Evolutionary conservation across 2,113 vertebrate species (phyloP).

Genomic region (Telmatochromis sp.): DNA sequence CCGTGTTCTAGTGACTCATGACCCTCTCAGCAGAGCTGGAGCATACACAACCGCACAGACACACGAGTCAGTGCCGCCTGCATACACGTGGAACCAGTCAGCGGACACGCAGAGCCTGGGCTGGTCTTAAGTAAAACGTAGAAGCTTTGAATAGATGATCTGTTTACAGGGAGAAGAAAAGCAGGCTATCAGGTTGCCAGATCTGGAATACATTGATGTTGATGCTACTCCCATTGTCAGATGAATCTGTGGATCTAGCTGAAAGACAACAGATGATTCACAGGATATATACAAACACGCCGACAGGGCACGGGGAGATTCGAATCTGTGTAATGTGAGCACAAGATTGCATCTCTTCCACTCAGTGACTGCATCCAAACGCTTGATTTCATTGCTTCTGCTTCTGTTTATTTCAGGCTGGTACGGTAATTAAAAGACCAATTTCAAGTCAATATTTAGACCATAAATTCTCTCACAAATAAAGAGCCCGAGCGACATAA

Average conservation of each 20-base stretch:
- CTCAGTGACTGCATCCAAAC: neutral
- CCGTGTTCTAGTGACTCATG: conserved; percentile 54
- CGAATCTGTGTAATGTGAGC: neutral
- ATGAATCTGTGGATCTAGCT: conserved; percentile 50
- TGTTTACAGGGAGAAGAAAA: conserved; percentile 69
- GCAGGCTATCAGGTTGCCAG: conserved; percentile 56
- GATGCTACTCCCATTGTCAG: conserved; percentile 56
- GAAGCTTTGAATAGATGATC: conserved; percentile 67
- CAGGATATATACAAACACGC: conserved; percentile 1
- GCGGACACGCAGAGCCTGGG: conserved; percentile 39
- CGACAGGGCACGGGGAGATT: neutral
- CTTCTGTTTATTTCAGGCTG: neutral
- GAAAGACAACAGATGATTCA: conserved; percentile 60
- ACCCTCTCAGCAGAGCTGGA: conserved; percentile 28
- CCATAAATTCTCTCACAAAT: conserved; percentile 24
- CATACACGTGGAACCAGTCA: conserved; percentile 71
- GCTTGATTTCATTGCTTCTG: neutral
- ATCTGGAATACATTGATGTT: conserved; percentile 67
- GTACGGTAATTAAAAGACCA: neutral
- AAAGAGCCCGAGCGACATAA: neutral
- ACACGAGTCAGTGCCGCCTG: conserved; percentile 41
- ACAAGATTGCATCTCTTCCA: neutral
- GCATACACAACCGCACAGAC: neutral
- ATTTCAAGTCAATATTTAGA: conserved; percentile 20
- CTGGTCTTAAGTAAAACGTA: conserved; percentile 57